Base-by-base conservation (phyloP, 2,888 invertebrate genomes). In the Drosophila testacea region DNA sequence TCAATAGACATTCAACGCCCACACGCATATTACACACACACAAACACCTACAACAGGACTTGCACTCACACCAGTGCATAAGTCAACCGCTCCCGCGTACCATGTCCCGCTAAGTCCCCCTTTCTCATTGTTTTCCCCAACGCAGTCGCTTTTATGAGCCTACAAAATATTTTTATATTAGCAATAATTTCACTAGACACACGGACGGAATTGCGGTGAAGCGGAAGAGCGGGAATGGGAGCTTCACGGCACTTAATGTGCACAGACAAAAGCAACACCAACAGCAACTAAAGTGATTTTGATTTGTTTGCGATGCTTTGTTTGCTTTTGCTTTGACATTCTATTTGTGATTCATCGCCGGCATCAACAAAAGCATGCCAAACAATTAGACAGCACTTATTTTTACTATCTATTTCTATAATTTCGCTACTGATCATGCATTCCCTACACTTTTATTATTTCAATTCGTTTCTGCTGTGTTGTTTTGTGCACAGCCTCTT, bases 131-230 rank as follows among this genome's bases (percentile, higher is more conserved):
- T 70, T 56, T 66, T 32, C 69, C 63, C 46, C 63, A 65, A 44
- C 65, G 73, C 69, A 63, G 68, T 81, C 81, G 77, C 80, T 89
- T 90, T 90, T 90, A 91, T 74, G 91, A 83, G 83, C 84, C 84
- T 77, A 89, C 83, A 90, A 87, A 88, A 86, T 80, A 81, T 87
- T 90, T 83, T 90, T 89, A 90, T 90, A 84, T 85, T 89, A 85
- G 90, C 90, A 85, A 90, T 90, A 86, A 88, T 89, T 89, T 89
- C 77, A 84, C 84, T 76, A 81, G 81, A 73, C 85, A 72, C 69
- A 69, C 61, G 69, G 62, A 51, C 56, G 69, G 57, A 46, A 32
- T 51, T 66, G 63, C 34, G 41, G 9, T 30, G n/a, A 3, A 42
- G 16, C n/a, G 22, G 48, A 63, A 28, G 46, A 1, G 41, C 7